phyloP scores from a whole-genome alignment of 2,888 invertebrate species.

The Orthosia gracilis region DNA sequence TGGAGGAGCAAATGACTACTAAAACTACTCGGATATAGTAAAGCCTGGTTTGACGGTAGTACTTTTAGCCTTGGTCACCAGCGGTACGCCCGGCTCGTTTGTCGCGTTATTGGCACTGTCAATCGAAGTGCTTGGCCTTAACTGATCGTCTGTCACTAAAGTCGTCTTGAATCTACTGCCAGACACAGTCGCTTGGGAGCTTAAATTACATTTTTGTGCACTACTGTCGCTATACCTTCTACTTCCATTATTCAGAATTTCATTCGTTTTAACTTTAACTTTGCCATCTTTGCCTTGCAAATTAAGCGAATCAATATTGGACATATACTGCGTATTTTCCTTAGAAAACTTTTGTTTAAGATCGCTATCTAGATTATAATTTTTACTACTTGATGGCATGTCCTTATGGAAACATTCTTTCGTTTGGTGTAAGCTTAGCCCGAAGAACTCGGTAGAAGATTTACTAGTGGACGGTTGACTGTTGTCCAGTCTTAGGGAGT shows the following conservation, averaged over 20 bases:
- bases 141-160: constrained; percentile 80
- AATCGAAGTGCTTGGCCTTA: constrained; percentile 74
- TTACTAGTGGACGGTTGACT: constrained; percentile 76
- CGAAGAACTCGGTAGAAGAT: constrained; percentile 78
- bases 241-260: constrained; percentile 83
- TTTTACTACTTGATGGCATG: constrained; percentile 86
- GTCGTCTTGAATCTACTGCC: constrained; percentile 87
- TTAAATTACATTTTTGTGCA: constrained; percentile 79
- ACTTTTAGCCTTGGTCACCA: constrained; percentile 83
- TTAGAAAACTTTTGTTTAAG: constrained; percentile 79
- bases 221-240: constrained; percentile 85
- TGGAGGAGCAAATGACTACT: constrained; percentile 8
- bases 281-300: constrained; percentile 78
- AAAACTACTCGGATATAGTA: constrained; percentile 74
- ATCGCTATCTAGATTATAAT: constrained; percentile 82
- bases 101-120: constrained; percentile 74
- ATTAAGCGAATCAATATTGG: constrained; percentile 78
- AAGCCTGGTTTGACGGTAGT: constrained; percentile 83
- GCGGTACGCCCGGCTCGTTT: constrained; percentile 69
- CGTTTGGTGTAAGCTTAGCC: constrained; percentile 82
- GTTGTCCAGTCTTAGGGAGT: constrained; percentile 67
- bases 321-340: constrained; percentile 71
- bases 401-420: constrained; percentile 86
- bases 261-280: constrained; percentile 74
- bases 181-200: constrained; percentile 70